Conservation (phyloP, 2,113 vertebrate species). For the Aphelocoma coerulescens region DNA sequence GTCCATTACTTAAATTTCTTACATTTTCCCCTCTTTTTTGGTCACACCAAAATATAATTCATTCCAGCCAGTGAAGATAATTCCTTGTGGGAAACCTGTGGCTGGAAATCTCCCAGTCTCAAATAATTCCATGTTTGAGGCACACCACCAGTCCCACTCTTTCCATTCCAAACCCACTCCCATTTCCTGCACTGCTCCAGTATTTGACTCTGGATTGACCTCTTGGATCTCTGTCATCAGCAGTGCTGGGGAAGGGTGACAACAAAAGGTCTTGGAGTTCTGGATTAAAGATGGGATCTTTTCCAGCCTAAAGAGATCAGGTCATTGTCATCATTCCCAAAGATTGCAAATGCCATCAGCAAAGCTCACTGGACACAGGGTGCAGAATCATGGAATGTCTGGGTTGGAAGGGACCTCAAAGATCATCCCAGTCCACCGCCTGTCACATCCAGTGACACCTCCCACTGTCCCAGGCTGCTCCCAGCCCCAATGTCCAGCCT, state of each 20-base stretch:
- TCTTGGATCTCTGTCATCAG: background rate
- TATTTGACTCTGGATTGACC: background rate
- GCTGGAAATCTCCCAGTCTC: background rate
- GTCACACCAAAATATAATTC: background rate
- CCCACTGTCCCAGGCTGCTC: background rate
- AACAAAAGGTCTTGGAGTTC: fast-evolving
- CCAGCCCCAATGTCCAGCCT: background rate
- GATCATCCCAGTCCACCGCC: background rate
- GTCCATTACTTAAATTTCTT: background rate
- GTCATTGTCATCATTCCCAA: background rate
- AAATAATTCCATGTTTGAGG: background rate
- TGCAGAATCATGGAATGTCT: background rate
- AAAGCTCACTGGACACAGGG: background rate
- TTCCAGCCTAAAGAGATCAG: background rate
- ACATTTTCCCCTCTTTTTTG: background rate
- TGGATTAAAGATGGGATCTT: background rate
- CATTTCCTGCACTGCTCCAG: background rate
- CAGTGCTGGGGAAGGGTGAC: background rate
- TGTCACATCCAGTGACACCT: background rate
- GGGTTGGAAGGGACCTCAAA: background rate
- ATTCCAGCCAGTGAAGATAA: background rate
- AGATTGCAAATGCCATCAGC: background rate
- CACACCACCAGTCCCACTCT: background rate
- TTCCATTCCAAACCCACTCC: background rate
- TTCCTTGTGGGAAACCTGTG: background rate